phyloP scores from a whole-genome alignment of 2,888 invertebrate species.

The Ganaspis brasiliensis region DNA sequence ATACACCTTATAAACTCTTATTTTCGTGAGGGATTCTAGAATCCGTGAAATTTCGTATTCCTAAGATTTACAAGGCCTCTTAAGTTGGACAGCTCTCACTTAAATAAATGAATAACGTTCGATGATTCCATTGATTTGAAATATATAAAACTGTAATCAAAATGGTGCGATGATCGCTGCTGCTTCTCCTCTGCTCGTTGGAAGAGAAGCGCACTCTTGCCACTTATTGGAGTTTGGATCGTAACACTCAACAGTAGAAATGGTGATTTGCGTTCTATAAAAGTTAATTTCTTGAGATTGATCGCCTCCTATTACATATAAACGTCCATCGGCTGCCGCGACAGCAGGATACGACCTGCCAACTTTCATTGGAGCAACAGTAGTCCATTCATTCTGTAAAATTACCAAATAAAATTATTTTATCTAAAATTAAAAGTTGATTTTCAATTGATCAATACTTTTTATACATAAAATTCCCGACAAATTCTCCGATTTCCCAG shows the following conservation, averaged over 20 bases:
- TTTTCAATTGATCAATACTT: no score
- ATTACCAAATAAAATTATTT: background rate
- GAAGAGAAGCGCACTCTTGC: slow-evolving; percentile 90
- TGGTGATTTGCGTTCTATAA: slow-evolving; percentile 92
- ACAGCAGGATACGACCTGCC: slow-evolving; percentile 92
- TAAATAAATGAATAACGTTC: slow-evolving; percentile 20
- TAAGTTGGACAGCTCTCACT: slow-evolving; percentile 31
- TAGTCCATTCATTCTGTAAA: slow-evolving; percentile 89
- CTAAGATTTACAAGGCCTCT: slow-evolving; percentile 27
- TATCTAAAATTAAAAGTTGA: no score
- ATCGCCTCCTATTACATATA: slow-evolving; percentile 94
- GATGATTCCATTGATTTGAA: slow-evolving; percentile 15
- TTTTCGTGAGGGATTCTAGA: background rate
- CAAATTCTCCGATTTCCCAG: no score
- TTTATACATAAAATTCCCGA: no score
- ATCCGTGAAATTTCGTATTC: background rate
- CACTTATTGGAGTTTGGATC: slow-evolving; percentile 90
- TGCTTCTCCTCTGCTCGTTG: slow-evolving; percentile 92
- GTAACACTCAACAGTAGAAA: slow-evolving; percentile 92
- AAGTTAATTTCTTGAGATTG: slow-evolving; percentile 90
- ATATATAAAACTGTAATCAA: slow-evolving; percentile 75
- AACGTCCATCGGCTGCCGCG: slow-evolving; percentile 90
- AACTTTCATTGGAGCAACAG: slow-evolving; percentile 87
- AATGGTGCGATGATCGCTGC: slow-evolving; percentile 89
- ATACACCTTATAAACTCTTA: slow-evolving; percentile 19